Base-by-base conservation (phyloP, 2,888 invertebrate genomes). In the Spodoptera picta region DNA sequence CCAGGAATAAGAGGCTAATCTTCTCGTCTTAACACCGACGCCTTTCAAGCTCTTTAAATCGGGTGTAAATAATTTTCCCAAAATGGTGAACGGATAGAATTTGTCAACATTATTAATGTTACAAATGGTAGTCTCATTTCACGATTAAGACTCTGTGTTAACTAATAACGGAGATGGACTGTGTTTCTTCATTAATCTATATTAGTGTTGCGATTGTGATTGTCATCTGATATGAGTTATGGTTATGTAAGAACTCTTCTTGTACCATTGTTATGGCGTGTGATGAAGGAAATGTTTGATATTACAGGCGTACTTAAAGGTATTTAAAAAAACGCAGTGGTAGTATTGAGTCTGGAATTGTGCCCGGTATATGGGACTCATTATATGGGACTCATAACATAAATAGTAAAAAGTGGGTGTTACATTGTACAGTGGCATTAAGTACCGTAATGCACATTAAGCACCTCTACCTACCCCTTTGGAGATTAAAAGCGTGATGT, bases 171-270 rank as follows among this genome's bases (percentile, higher is more conserved):
- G 24, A 55, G 49, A 45, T 60, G 73, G 77, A 69, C 66, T 60
- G 53, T 69, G 65, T 57, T 54, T 46, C 58, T 59, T 55, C 77
- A 75, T 75, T 77, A 73, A 60, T 70, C 70, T 66, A 48, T 61
- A 69, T 65, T 69, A 58, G 59, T 50, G 64, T 48, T 74, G 73
- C 79, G 65, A 71, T 70, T 74, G 75, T 57, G 78, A 70, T 79
- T 66, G 71, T 68, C 66, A 65, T 69, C 62, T 64, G 66, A 58
- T 64, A 65, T 78, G 70, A 74, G 51, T 73, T 65, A 80, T 72
- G 55, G 50, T 54, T 48, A 24, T 46, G 52, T 59, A 57, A 24
- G 50, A 54, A 45, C 46, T 53, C 24, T 68, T 43, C 52, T 24
- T 24, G 19, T 5, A 47, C 6, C 50, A 43, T 24, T 14, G 23